Conservation (phyloP, 2,888 invertebrate genomes). For the Aethes cnicana region DNA sequence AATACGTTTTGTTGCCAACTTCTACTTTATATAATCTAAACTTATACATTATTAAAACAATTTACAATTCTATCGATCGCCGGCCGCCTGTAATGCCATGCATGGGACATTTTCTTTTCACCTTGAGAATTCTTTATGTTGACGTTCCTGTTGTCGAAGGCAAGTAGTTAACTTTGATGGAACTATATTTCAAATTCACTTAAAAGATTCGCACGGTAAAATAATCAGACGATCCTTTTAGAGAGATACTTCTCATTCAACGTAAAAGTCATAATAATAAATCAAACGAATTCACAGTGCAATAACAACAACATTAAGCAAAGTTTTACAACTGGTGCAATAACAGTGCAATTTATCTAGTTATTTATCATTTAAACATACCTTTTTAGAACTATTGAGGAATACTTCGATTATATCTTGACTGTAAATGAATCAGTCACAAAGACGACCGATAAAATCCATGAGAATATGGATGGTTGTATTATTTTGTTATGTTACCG, state of each 20-base stretch:
- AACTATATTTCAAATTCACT: conserved; percentile 25
- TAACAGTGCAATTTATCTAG: conserved; percentile 6
- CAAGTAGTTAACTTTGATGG: conserved; percentile 48
- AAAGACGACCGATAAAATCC: neutral
- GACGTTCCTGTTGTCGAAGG: conserved; percentile 42
- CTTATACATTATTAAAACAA: conserved; percentile 57
- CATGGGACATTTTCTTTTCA: conserved; percentile 65
- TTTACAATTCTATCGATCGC: conserved; percentile 74
- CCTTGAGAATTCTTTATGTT: conserved; percentile 64
- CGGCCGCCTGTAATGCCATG: conserved; percentile 58
- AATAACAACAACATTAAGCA: conserved; percentile 14
- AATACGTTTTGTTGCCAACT: conserved; percentile 17
- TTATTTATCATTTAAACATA: no score
- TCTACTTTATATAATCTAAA: conserved; percentile 38
- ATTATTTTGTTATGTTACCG: no score
- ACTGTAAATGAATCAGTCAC: neutral
- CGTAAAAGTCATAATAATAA: conserved; percentile 11
- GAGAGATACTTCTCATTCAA: conserved; percentile 7
- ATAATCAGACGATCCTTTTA: conserved; percentile 19
- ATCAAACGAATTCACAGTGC: conserved; percentile 7
- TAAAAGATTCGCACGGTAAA: conserved; percentile 11
- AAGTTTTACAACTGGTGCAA: conserved; percentile 10
- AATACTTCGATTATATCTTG: no score
- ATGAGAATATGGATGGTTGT: no score
- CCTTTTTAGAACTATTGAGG: no score